These are phyloP conservation scores for Grantiella picta DNA, from an alignment of 2,113 vertebrate genomes.

Conservation along the genomic window DNA sequence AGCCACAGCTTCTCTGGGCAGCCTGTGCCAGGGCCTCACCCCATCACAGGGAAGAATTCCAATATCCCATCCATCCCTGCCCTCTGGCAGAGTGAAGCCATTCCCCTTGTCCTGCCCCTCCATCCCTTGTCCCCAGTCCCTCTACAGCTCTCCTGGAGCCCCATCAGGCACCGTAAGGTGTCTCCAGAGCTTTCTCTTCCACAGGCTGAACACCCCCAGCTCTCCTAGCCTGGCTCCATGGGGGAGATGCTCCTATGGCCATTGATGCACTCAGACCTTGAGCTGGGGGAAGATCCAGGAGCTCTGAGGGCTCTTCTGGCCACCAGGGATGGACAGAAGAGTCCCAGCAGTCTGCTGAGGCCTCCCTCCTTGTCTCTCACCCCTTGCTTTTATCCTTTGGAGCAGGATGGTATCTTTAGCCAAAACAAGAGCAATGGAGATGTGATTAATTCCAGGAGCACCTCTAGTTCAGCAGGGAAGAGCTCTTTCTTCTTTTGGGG, in stretches of 20 bases:
- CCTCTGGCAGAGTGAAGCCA: background rate
- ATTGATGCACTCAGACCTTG: background rate
- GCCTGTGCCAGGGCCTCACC: accelerated
- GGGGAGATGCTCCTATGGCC: background rate
- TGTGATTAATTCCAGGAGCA: background rate
- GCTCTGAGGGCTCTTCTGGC: background rate
- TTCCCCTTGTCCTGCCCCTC: background rate
- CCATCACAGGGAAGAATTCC: background rate
- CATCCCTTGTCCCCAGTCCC: background rate
- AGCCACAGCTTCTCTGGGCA: background rate
- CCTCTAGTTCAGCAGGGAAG: background rate
- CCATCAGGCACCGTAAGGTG: background rate
- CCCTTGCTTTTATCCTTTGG: background rate
- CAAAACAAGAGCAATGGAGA: background rate
- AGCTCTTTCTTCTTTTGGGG: background rate
- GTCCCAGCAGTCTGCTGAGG: background rate
- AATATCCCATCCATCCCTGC: background rate
- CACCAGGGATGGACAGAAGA: background rate
- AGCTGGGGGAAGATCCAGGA: background rate
- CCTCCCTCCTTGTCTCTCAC: background rate
- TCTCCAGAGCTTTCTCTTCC: background rate
- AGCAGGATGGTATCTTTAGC: background rate
- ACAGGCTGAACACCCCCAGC: background rate
- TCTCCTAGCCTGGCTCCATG: background rate
- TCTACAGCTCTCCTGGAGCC: background rate